These are phyloP conservation scores for Cassiopea andromeda DNA, from an alignment of 30 jellyfish, hydroid and myxozoan genomes.

Conservation along the genomic window DNA sequence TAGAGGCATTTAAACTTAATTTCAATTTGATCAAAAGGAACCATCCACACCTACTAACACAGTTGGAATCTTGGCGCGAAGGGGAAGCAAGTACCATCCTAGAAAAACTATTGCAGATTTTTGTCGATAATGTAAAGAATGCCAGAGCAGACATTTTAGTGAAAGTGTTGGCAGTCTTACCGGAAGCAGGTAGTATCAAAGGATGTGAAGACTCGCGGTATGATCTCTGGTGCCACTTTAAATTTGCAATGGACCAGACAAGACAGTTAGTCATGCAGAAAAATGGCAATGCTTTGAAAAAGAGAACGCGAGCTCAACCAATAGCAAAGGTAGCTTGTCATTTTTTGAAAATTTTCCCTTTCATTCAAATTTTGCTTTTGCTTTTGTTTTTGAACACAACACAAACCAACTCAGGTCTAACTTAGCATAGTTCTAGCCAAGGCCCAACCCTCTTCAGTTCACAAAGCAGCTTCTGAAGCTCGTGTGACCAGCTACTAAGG, in stretches of 20 bases:
- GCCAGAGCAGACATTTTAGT: not conserved
- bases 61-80: not conserved
- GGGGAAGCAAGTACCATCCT: not conserved
- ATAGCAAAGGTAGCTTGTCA: not conserved
- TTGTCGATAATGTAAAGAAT: not conserved
- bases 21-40: not conserved
- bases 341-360: too few relatives aligned
- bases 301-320: not conserved
- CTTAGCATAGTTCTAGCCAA: too few relatives aligned
- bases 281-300: not conserved
- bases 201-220: not conserved
- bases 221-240: not conserved
- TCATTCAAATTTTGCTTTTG: too few relatives aligned
- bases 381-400: too few relatives aligned
- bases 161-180: not conserved
- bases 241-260: not conserved
- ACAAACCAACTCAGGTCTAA: too few relatives aligned
- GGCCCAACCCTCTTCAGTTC: too few relatives aligned
- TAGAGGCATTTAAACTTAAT: not conserved
- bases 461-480: too few relatives aligned
- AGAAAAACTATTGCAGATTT: not conserved
- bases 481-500: too few relatives aligned
- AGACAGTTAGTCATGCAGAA: not conserved
- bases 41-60: not conserved
- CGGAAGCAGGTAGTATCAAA: not conserved